Evolutionary conservation across 2,888 invertebrate species (phyloP).

Genomic region (Microplitis deprimator): DNA sequence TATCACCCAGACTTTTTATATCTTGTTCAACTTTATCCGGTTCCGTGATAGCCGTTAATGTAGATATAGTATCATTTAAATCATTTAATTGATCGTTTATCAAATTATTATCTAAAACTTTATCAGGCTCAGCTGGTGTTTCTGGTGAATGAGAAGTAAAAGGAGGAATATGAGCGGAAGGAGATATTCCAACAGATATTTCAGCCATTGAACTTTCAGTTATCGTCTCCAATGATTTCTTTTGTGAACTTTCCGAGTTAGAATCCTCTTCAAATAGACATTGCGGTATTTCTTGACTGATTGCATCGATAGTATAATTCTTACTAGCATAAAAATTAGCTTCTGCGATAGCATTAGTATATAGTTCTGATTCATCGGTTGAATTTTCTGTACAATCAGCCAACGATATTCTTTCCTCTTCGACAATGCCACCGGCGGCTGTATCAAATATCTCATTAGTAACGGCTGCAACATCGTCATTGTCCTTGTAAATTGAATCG

Average conservation of each 20-base stretch:
- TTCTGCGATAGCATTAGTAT: conserved; percentile 41
- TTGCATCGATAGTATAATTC: conserved; percentile 51
- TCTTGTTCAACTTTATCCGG: neutral
- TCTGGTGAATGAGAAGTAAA: neutral
- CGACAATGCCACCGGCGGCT: conserved; percentile 1
- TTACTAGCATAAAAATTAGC: conserved; percentile 47
- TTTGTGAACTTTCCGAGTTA: conserved; percentile 33
- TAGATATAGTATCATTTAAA: neutral
- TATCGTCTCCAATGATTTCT: conserved; percentile 15
- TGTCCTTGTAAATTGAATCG: conserved; percentile 24
- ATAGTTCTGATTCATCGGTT: conserved; percentile 34
- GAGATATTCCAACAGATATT: neutral
- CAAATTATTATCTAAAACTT: neutral
- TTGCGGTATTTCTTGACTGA: conserved; percentile 49
- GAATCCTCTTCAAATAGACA: conserved; percentile 54
- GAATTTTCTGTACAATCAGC: conserved; percentile 31
- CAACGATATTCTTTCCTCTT: conserved; percentile 18
- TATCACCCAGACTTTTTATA: neutral
- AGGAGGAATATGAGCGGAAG: neutral
- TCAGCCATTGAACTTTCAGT: neutral
- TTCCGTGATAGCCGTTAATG: neutral
- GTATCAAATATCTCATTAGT: conserved; percentile 36
- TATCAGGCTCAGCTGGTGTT: neutral
- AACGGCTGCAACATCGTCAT: conserved; percentile 23
- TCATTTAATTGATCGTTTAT: neutral